These are phyloP conservation scores for Hartigia nigra DNA, from an alignment of 2,888 invertebrate genomes.

Conservation along the genomic window DNA sequence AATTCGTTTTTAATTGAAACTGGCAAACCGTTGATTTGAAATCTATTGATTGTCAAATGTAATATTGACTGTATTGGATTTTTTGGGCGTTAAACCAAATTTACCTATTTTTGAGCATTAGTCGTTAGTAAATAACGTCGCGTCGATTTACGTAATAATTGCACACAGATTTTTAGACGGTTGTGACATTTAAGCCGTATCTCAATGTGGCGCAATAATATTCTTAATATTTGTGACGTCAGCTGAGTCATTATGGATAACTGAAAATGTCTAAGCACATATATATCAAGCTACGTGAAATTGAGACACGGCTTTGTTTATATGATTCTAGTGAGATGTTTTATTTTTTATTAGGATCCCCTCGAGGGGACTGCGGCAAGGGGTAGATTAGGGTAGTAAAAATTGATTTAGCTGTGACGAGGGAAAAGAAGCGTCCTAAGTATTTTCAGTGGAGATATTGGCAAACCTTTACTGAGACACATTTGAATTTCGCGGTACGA, in stretches of 20 bases:
- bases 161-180: background rate
- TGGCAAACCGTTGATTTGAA: background rate
- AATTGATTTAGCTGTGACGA: slow-evolving; percentile 20
- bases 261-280: background rate
- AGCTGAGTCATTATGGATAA: background rate
- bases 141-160: background rate
- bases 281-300: background rate
- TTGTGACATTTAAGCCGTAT: background rate
- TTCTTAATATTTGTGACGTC: background rate
- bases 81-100: background rate
- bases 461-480: slow-evolving; percentile 68
- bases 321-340: slow-evolving; percentile 28
- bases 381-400: slow-evolving; percentile 30
- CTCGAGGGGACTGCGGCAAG: slow-evolving; percentile 7
- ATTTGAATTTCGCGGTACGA: background rate
- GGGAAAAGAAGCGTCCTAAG: slow-evolving; percentile 17
- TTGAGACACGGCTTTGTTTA: background rate
- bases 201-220: background rate
- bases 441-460: slow-evolving; percentile 61
- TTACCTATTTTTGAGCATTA: background rate
- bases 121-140: background rate
- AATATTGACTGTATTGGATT: background rate
- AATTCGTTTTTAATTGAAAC: background rate
- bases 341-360: slow-evolving; percentile 43
- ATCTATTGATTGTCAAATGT: background rate